Evolutionary conservation across 2,113 vertebrate species (phyloP), one percentile per base, ranked within the genome.

Genomic region (Acinonyx jubatus): DNA sequence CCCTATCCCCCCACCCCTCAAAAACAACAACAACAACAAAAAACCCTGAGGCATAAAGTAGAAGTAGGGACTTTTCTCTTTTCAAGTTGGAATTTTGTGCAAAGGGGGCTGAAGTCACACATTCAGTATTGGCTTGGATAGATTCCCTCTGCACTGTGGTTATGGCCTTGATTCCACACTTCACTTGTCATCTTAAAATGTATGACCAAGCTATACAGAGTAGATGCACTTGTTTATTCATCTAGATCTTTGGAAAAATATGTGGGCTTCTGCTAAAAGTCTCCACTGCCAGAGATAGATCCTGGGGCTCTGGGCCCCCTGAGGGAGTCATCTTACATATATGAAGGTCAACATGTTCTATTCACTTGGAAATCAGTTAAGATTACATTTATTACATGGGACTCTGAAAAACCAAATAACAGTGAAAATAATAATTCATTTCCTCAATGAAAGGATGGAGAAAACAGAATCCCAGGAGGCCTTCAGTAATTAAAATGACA

Each of bases 401-500:
- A 95, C 7, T 57, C 38, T 45, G 25, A 90, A 31, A 94, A 79
- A 41, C 21, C 12, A 81, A 68, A 63, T 90, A 78, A 76, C 31
- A 79, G 25, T 57, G 23, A 27, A 57, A 29, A 11, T 81, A 41
- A 83, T 63, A n/a, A 80, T 65, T 96, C 12, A 90, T 16, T 83
- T 94, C 19, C 50, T 86, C 78, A 27, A 45, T 69, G 25, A 90
- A 86, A 84, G 66, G 33, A 48, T 76, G 21, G 79, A 87, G 33
- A 55, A 71, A 97, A 76, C 87, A 93, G 73, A 96, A 95, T 81
- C 93, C 23, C 63, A 81, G 79, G 73, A 85, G 66, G 33, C 57
- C 81, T 68, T 84, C 33, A 41, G 68, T 95, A 92, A 97, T 96
- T 97, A 98, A 97, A 98, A 94, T 85, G 82, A 15, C 36, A 91